These are phyloP conservation scores for Morus bassanus DNA, from an alignment of 2,797 vertebrate species.

Conservation along the genomic window DNA sequence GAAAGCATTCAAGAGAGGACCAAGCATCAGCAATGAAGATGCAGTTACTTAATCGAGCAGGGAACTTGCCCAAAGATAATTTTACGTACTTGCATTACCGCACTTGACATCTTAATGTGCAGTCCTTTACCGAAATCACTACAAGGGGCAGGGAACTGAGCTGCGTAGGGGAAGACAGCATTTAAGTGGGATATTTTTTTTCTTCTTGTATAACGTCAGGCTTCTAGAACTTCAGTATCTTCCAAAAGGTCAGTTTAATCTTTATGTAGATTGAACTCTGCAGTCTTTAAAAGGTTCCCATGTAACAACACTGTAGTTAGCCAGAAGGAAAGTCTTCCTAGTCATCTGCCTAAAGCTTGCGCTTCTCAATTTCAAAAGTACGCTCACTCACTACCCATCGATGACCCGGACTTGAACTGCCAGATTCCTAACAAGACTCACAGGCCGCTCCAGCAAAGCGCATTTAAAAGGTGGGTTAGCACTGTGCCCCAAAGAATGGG, in stretches of 20 bases:
- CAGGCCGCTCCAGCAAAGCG: not conserved
- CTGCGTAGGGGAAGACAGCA: not conserved
- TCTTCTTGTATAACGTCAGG: not conserved
- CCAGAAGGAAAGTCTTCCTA: not conserved
- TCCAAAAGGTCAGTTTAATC: not conserved
- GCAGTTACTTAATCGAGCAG: not conserved
- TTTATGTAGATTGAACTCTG: not conserved
- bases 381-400: not conserved
- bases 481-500: not conserved
- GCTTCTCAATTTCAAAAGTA: not conserved
- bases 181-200: fast-evolving
- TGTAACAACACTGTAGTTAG: not conserved
- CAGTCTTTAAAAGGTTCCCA: not conserved
- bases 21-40: not conserved
- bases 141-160: not conserved
- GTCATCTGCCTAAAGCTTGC: not conserved
- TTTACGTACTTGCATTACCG: not conserved
- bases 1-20: not conserved
- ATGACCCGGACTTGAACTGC: not conserved
- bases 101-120: not conserved
- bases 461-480: not conserved
- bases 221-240: not conserved
- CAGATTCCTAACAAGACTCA: slow-evolving; percentile 21
- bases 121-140: not conserved
- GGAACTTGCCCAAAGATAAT: not conserved